Evolutionary conservation across 64 coral and sea anemone species (phyloP).

Genomic region (Actinia tenebrosa): DNA sequence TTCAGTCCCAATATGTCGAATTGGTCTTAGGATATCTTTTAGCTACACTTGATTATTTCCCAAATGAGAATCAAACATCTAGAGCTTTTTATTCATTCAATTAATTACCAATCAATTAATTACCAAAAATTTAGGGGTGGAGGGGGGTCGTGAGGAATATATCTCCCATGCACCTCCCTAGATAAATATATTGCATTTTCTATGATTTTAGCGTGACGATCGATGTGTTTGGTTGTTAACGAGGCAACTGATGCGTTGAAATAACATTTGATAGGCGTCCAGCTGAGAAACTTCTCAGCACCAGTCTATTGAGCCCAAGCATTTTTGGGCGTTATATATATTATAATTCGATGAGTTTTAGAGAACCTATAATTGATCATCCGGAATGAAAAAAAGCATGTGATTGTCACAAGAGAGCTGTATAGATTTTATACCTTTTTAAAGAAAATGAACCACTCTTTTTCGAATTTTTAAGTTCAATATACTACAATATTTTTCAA

Average conservation of each 20-base stretch:
- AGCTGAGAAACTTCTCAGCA: neutral
- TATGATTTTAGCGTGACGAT: neutral
- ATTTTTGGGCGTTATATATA: neutral
- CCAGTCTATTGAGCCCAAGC: neutral
- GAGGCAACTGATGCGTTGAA: neutral
- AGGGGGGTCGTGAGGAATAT: too few relatives aligned
- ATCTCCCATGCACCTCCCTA: too few relatives aligned
- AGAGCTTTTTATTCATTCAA: too few relatives aligned
- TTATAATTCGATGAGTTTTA: neutral
- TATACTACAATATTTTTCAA: neutral
- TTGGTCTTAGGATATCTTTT: too few relatives aligned
- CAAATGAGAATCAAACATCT: too few relatives aligned
- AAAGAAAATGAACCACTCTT: neutral
- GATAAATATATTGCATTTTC: neutral
- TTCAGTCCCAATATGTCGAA: too few relatives aligned
- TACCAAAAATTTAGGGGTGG: too few relatives aligned
- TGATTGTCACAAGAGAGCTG: neutral
- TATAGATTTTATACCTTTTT: neutral
- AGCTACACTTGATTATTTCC: too few relatives aligned
- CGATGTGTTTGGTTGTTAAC: neutral
- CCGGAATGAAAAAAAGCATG: neutral
- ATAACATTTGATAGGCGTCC: neutral
- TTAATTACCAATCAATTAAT: too few relatives aligned
- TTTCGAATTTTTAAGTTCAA: too few relatives aligned
- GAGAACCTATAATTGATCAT: neutral